Conservation (phyloP, 1,140 invertebrate genomes). For the Lepidurus packardi region DNA sequence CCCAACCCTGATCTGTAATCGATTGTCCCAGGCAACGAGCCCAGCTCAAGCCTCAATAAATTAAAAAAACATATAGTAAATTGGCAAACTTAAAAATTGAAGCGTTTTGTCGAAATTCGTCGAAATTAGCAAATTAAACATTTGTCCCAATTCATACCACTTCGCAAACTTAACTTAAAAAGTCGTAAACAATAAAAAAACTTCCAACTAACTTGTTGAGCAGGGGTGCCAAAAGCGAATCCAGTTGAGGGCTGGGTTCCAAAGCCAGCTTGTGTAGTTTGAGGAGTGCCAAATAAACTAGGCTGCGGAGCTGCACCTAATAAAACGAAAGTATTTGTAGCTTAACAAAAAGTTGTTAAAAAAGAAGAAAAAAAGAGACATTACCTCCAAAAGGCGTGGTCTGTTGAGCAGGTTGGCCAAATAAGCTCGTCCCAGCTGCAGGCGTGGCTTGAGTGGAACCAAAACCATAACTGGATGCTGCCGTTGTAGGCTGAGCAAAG, state of each 20-base stretch:
- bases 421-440: conserved; percentile 39
- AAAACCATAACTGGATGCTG: conserved; percentile 36
- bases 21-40: no score
- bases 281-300: conserved; percentile 15
- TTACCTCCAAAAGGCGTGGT: neutral
- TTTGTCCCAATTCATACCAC: no score
- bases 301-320: neutral
- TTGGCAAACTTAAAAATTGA: conserved; percentile 38
- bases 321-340: neutral
- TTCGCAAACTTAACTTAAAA: no score
- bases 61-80: no score
- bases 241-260: conserved; percentile 11
- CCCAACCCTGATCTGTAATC: no score
- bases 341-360: neutral
- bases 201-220: conserved; percentile 38
- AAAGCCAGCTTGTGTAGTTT: conserved; percentile 39
- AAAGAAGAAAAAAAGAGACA: no score
- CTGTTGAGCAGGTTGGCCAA: conserved; percentile 37
- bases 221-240: conserved; percentile 32
- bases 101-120: conserved; percentile 38
- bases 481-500: conserved; percentile 34
- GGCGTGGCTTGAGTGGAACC: conserved; percentile 40
- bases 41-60: no score
- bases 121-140: neutral
- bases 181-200: neutral